Evolutionary conservation across 2,888 invertebrate species (phyloP).

Genomic region (Troides helena): DNA sequence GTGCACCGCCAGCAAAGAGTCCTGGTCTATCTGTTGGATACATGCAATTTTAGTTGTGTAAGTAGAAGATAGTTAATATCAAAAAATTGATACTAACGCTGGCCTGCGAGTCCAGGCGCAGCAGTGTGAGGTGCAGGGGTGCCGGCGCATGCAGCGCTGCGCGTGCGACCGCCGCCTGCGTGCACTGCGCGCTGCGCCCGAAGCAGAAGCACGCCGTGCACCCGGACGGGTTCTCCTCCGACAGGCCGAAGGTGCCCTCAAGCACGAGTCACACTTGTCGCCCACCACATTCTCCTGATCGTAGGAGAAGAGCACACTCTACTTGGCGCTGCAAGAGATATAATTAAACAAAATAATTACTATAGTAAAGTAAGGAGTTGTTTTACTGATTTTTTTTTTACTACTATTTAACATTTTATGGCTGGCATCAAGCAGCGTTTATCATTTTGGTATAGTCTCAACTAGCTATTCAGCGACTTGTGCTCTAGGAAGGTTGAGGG

Average conservation of each 20-base stretch:
- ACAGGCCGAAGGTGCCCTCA: conserved; percentile 92
- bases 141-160: conserved; percentile 85
- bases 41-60: neutral
- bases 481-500: no score
- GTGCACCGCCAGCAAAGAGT: conserved; percentile 64
- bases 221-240: conserved; percentile 88
- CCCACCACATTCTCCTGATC: conserved; percentile 89
- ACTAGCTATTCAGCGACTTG: no score
- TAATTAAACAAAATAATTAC: no score
- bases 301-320: no score
- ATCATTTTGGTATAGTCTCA: no score
- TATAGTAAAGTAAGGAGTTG: no score
- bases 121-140: conserved; percentile 72
- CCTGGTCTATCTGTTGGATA: conserved; percentile 58
- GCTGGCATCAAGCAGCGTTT: no score
- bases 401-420: no score
- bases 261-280: conserved; percentile 90
- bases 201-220: conserved; percentile 99
- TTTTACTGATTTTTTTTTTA: no score
- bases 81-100: conserved; percentile 42
- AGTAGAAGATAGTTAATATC: neutral
- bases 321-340: no score
- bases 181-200: conserved; percentile 89
- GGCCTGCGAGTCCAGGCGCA: conserved; percentile 44
- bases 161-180: conserved; percentile 90